Evolutionary conservation across 2,113 vertebrate genomes (phyloP), one percentile per base, ranked within the genome.

Genomic region (Calidris pugnax): DNA sequence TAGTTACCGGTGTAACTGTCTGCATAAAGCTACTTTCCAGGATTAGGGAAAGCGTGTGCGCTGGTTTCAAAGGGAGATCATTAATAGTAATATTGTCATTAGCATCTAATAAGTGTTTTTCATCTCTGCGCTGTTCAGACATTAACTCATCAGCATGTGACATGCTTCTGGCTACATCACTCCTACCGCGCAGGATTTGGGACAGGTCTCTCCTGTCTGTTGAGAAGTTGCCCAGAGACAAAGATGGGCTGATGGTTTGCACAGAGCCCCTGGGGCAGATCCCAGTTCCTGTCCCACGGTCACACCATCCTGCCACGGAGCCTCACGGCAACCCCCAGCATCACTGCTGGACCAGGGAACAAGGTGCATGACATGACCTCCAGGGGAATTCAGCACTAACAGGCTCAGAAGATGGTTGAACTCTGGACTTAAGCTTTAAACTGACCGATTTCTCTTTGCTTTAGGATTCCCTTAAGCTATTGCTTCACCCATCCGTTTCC

Each of bases 201-300:
- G 92, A 92, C 87, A 87, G 89, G 94, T 93, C 86, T 83, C 89
- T 87, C 94, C 94, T 79, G 90, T 82, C 85, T 84, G 74, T 16
- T 37, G 24, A 72, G 85, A n/a, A 60, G 6, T 47, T 75, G 77
- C 83, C 85, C 48, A 2, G 5, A 43, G 93, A 47, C 60, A 12
- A 7, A 30, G 82, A 7, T 23, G 30, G 76, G 76, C 2, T 15
- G 45, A 28, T 43, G 88, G 19, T 89, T 92, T 86, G 80, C 73
- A 23, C 19, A 4, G 37, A 27, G 57, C 24, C 6, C 19, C 27
- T 41, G 77, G 55, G 7, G 73, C 67, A 43, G 39, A 6, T 35
- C 66, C 80, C 51, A 1, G 48, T 35, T 43, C 26, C 83, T 35
- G 83, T 94, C 93, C 91, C 91, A 56, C 3, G 20, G 82, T 39